Evolutionary conservation across 2,113 vertebrate species (phyloP), one percentile per base, ranked within the genome.

Genomic region (Brachyhypopomus gauderio): DNA sequence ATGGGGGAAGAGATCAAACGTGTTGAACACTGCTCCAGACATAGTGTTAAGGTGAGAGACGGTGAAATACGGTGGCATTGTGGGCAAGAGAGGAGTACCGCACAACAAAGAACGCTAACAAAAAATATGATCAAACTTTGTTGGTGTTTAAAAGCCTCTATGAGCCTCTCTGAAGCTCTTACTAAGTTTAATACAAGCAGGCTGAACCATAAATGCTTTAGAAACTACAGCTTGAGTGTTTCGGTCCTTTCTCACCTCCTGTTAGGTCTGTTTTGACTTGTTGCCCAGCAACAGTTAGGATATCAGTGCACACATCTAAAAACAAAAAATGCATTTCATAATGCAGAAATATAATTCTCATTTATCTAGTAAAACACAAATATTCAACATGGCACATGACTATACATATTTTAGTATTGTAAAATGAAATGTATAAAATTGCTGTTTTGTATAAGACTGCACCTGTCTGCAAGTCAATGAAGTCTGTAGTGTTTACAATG

Each of bases 401-500:
- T 52, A 52, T 52, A 11, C 1, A 52, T 12, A 45, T 45, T 45
- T 48, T 20, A 23, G 41, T 73, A 9, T 56, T 6, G 55, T 73
- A 72, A 25, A 30, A 73, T 5, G 20, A 52, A 62, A 23, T 56
- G 8, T 30, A 45, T 36, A 3, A 3, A 48, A 71, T 17, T 9
- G 1, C 4, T 36, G 0, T 36, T 64, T 25, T 4, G 0, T 0
- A 7, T 7, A 52, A 34, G 20, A 63, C 11, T 34, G n/a, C 41
- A 91, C 90, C 75, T 0, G 70, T 2, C 1, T 81, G 0, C 23
- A 90, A 86, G 74, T 89, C 58, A 3, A 0, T 9, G 20, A 93
- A 93, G 84, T 93, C 55, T 4, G 92, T 93, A 11, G 90, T 83
- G 88, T 93, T 93, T 25, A 92, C 91, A 9, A 93, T 82, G 30